A percentile compares a stretch with the other conserved stretches of the same genome.
phyloP scores from a whole-genome alignment of 2,797 vertebrate species.

The Cossypha polioptera region DNA sequence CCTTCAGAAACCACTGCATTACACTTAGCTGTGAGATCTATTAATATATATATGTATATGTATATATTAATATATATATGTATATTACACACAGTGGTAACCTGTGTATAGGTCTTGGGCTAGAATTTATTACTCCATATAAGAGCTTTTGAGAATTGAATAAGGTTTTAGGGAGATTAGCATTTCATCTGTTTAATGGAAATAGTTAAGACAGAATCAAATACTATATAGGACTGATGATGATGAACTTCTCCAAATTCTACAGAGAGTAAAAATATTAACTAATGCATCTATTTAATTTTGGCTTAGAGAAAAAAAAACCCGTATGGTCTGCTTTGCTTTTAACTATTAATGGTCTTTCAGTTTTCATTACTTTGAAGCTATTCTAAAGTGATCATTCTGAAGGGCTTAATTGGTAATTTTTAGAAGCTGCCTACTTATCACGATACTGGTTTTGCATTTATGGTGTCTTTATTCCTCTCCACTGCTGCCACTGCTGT shows the following conservation, averaged over 20 bases:
- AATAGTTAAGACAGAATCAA: background rate
- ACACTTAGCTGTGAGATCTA: background rate
- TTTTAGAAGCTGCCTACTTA: background rate
- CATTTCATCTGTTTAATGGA: background rate
- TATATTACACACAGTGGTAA: background rate
- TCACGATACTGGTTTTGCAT: background rate
- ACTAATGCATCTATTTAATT: background rate
- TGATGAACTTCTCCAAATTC: background rate
- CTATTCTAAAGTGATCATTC: background rate
- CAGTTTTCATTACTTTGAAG: background rate
- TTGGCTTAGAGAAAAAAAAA: background rate
- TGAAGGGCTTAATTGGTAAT: background rate
- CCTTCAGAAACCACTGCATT: slow-evolving; percentile 17
- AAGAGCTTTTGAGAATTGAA: background rate
- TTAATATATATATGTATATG: background rate
- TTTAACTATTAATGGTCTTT: background rate
- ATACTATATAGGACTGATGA: background rate
- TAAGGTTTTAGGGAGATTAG: background rate
- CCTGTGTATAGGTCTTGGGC: background rate
- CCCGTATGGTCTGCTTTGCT: background rate
- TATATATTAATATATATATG: background rate
- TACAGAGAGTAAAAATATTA: background rate
- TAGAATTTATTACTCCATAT: background rate
- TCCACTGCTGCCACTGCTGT: background rate
- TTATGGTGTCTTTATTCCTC: background rate